Conservation (phyloP, 2,888 invertebrate genomes). For the Acanthopleura granulata region DNA sequence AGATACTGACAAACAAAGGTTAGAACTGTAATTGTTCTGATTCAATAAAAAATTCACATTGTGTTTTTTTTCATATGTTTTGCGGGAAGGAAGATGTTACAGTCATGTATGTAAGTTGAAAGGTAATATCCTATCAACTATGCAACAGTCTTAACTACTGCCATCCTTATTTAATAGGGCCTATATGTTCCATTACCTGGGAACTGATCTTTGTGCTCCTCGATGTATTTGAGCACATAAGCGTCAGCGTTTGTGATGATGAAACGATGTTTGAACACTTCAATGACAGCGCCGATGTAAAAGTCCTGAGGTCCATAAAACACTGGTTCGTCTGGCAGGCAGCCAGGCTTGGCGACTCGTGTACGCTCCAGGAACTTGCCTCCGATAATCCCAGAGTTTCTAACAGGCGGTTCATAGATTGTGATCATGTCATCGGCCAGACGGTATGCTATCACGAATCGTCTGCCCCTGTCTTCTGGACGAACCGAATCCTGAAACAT, state of each 20-base stretch:
- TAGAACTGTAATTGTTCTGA: too few relatives aligned
- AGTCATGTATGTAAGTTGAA: too few relatives aligned
- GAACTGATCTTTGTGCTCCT: conserved; percentile 67
- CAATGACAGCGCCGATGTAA: conserved; percentile 81
- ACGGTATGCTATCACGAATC: conserved; percentile 83
- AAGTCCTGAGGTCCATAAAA: conserved; percentile 86
- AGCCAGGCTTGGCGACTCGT: conserved; percentile 78
- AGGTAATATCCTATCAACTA: too few relatives aligned
- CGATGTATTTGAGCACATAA: conserved; percentile 80
- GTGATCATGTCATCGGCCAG: conserved; percentile 82
- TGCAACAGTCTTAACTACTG: too few relatives aligned
- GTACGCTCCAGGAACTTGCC: conserved; percentile 82
- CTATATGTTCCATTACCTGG: too few relatives aligned
- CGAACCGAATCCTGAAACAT: conserved; percentile 77
- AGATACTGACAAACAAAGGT: too few relatives aligned
- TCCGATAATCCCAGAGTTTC: conserved; percentile 77
- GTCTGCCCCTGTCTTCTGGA: conserved; percentile 82
- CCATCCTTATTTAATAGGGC: not conserved
- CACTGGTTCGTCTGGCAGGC: conserved; percentile 77
- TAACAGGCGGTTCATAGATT: conserved; percentile 78
- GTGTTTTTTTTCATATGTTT: too few relatives aligned
- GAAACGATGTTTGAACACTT: conserved; percentile 83
- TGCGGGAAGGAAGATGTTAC: too few relatives aligned
- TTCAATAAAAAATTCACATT: too few relatives aligned
- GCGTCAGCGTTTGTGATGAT: conserved; percentile 86